Evolutionary conservation across 2,113 vertebrate genomes (phyloP).

Genomic region (Vulpes lagopus): DNA sequence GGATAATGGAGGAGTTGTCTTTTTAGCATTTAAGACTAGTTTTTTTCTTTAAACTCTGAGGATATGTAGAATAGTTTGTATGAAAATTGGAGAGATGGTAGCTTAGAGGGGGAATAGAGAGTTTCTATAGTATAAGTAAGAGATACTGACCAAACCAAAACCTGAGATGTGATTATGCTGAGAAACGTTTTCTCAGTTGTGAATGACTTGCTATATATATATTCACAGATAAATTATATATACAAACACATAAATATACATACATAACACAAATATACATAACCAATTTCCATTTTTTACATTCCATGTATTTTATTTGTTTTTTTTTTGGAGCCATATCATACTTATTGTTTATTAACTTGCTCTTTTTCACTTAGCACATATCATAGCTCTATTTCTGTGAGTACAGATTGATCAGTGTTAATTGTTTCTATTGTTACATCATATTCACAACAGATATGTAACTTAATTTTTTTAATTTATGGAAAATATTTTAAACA

Average conservation of each 20-base stretch:
- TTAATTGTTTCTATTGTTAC: slow-evolving; percentile 16
- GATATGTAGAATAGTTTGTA: neutral
- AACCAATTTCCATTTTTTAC: neutral
- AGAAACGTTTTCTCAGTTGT: neutral
- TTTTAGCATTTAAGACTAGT: neutral
- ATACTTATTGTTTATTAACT: neutral
- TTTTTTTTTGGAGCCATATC: neutral
- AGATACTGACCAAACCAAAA: neutral
- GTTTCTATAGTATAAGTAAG: neutral
- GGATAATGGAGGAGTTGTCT: neutral
- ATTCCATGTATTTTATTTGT: neutral
- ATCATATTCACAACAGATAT: neutral
- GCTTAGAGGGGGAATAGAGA: neutral
- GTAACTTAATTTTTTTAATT: slow-evolving; percentile 2
- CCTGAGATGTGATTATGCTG: neutral
- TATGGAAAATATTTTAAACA: neutral
- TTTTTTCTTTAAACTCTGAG: neutral
- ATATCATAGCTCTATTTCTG: neutral
- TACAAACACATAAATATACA: neutral
- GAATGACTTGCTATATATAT: neutral
- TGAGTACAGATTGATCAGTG: neutral
- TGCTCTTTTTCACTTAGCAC: slow-evolving; percentile 5
- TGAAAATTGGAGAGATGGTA: neutral
- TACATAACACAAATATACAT: neutral
- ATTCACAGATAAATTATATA: neutral